Conservation (phyloP, 2,113 vertebrate genomes). For the Chroicocephalus ridibundus region DNA sequence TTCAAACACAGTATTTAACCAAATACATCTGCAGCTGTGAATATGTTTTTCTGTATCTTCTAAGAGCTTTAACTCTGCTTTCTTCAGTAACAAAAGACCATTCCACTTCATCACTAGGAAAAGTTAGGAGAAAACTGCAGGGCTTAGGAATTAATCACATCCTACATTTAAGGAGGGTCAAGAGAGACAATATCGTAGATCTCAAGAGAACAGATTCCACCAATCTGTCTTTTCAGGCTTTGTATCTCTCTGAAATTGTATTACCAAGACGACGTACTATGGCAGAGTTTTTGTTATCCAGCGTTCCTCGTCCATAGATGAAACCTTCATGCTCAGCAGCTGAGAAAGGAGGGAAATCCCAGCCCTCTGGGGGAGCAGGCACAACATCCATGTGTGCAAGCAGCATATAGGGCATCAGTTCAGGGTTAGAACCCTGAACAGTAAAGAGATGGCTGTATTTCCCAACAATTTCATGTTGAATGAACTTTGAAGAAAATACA, state of each 20-base stretch:
- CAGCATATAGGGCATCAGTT: slow-evolving; percentile 86
- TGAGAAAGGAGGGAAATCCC: slow-evolving; percentile 92
- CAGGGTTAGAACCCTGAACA: slow-evolving; percentile 78
- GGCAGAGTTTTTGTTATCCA: slow-evolving; percentile 89
- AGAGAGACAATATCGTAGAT: accelerated
- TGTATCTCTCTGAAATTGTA: neutral
- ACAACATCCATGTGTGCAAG: slow-evolving; percentile 94
- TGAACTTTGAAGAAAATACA: slow-evolving; percentile 85
- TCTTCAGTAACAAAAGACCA: neutral
- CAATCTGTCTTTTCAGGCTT: neutral
- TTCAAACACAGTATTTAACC: neutral
- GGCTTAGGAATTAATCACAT: neutral
- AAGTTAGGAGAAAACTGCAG: neutral
- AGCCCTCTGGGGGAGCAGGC: slow-evolving; percentile 84
- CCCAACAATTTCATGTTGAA: slow-evolving; percentile 85
- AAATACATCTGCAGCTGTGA: neutral
- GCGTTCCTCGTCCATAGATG: slow-evolving; percentile 90
- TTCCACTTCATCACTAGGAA: neutral
- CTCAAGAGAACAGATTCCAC: neutral
- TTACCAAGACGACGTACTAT: slow-evolving; percentile 75
- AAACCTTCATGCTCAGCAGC: slow-evolving; percentile 87
- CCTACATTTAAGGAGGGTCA: neutral
- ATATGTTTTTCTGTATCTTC: neutral
- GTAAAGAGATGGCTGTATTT: slow-evolving; percentile 90
- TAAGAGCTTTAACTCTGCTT: neutral